These are phyloP conservation scores for Cosmopolites sordidus DNA, from an alignment of 2,888 invertebrate genomes.

Conservation along the genomic window DNA sequence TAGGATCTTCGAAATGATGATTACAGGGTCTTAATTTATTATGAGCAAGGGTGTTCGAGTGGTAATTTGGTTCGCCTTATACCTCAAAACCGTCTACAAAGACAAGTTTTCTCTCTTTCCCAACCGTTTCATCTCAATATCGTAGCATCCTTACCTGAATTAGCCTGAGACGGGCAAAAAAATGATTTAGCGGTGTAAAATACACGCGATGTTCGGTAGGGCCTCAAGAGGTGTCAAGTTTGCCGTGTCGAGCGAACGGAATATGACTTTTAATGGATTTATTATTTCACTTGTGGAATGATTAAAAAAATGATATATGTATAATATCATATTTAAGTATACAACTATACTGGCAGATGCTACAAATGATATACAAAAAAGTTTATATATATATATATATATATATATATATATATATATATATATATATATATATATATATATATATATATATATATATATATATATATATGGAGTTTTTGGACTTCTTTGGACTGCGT, in stretches of 20 bases:
- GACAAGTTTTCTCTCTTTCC: conserved; percentile 3
- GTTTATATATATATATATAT: too few relatives aligned
- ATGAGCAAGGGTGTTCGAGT: conserved; percentile 35
- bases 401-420: too few relatives aligned
- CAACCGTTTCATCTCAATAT: neutral
- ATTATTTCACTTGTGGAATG: neutral
- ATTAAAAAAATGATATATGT: too few relatives aligned
- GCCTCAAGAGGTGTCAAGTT: conserved; percentile 3
- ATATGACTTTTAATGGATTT: neutral
- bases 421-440: too few relatives aligned
- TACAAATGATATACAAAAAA: too few relatives aligned
- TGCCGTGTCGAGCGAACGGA: neutral
- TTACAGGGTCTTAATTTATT: conserved; percentile 37
- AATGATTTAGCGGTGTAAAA: neutral
- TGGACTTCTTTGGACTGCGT: too few relatives aligned
- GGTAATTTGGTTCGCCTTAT: conserved; percentile 37
- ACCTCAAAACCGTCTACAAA: neutral
- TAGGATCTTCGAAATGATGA: conserved; percentile 32
- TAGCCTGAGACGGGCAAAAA: neutral
- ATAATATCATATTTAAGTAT: too few relatives aligned
- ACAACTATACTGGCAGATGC: too few relatives aligned
- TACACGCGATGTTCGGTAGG: conserved; percentile 12
- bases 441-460: too few relatives aligned
- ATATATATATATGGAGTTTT: too few relatives aligned
- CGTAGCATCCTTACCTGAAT: too few relatives aligned